Evolutionary conservation across 2,888 invertebrate genomes (phyloP).

Genomic region (Mythimna loreyi): DNA sequence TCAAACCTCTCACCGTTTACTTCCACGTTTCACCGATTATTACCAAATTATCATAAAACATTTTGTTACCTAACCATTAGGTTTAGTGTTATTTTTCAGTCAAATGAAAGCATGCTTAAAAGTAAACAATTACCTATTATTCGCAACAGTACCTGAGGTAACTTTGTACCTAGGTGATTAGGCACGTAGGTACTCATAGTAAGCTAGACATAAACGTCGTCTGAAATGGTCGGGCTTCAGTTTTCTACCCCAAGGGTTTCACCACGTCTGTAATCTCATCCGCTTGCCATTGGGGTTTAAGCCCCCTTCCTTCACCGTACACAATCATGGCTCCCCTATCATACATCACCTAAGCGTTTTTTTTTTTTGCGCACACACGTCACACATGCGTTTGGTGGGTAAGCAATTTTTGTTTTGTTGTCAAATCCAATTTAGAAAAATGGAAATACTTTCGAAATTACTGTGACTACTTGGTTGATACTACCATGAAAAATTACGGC

Average conservation of each 20-base stretch:
- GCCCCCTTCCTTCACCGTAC: slow-evolving; percentile 13
- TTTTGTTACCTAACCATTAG: not conserved
- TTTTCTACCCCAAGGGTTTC: slow-evolving; percentile 30
- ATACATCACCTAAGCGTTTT: not conserved
- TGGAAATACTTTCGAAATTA: not conserved
- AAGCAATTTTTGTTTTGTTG: not conserved
- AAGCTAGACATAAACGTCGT: slow-evolving; percentile 3
- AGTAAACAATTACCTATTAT: not conserved
- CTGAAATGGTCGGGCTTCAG: slow-evolving; percentile 26
- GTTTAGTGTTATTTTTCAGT: not conserved
- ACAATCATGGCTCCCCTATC: slow-evolving; percentile 12
- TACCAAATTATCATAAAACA: not conserved
- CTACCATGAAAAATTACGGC: not conserved
- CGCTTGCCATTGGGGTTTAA: slow-evolving; percentile 31
- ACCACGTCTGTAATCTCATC: slow-evolving; percentile 28
- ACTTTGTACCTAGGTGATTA: not conserved
- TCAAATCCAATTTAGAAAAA: no score
- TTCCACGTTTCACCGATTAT: slow-evolving; percentile 14
- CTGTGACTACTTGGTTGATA: not conserved
- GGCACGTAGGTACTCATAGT: no score
- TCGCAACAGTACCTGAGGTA: not conserved
- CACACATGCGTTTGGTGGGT: not conserved
- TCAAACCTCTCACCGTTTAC: slow-evolving; percentile 9
- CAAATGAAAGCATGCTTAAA: not conserved
- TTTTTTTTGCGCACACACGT: slow-evolving; percentile 9